These are phyloP conservation scores for Ceratina calcarata DNA, from an alignment of 1,140 invertebrate genomes.

Conservation along the genomic window DNA sequence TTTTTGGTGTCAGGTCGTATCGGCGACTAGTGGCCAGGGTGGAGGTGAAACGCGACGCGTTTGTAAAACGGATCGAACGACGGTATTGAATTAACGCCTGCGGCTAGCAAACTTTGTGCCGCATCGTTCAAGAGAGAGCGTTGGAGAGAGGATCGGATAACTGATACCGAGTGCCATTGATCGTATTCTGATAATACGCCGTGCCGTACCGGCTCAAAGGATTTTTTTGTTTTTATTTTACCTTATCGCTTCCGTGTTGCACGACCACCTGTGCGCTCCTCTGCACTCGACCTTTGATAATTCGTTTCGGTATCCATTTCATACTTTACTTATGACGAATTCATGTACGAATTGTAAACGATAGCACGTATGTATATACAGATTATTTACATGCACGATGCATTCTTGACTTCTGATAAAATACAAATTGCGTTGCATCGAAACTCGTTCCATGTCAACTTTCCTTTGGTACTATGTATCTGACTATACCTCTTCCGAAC, in stretches of 20 bases:
- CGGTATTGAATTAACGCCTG: conserved; percentile 37
- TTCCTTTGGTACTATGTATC: background rate
- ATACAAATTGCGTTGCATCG: background rate
- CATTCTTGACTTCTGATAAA: background rate
- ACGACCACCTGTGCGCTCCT: conserved; percentile 39
- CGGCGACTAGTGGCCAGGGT: background rate
- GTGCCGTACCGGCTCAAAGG: conserved; percentile 52
- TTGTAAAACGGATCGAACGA: background rate
- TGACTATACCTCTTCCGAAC: background rate
- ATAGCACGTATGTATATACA: too few species aligned
- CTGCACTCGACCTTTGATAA: conserved; percentile 41
- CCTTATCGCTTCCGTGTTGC: conserved; percentile 16
- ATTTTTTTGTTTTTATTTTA: conserved; percentile 45
- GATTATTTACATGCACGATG: too few species aligned
- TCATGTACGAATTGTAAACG: too few species aligned
- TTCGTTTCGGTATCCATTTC: conserved; percentile 4
- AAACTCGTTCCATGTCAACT: background rate
- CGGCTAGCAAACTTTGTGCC: conserved; percentile 3
- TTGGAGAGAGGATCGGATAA: conserved; percentile 35
- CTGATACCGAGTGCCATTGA: conserved; percentile 58
- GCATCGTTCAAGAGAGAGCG: conserved; percentile 19
- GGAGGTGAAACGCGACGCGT: background rate
- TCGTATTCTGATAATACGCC: conserved; percentile 51
- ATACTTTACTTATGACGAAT: too few species aligned
- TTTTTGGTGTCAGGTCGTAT: background rate